Evolutionary conservation across 2,113 vertebrate genomes (phyloP), one percentile per base, ranked within the genome.

Genomic region (Delphinus delphis): DNA sequence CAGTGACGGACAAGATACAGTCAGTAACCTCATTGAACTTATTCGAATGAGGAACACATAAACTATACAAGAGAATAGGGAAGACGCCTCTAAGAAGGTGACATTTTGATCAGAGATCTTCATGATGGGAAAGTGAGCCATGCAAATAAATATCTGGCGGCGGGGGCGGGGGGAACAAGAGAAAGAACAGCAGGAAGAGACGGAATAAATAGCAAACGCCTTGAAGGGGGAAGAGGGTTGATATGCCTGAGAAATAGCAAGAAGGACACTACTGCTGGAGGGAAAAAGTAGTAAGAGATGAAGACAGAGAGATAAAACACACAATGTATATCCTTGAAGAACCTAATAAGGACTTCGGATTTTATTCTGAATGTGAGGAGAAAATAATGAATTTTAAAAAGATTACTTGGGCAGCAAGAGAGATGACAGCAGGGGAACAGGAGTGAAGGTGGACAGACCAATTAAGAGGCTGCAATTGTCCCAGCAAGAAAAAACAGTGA

Each of bases 291-390:
- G 15, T 50, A 38, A 74, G 76, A 93, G 58, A 62, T 17, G 36
- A 36, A 9, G 38, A 87, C 15, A 68, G 33, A 85, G 14, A 88
- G 71, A n/a, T 4, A 38, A 25, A 28, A 77, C 14, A 76, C 5
- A 68, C 18, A 15, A 31, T 33, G 13, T 67, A 26, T 44, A 89
- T 36, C 90, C 44, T 36, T 67, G 58, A 95, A 97, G 74, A 76
- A 21, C 25, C 38, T n/a, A 38, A 76, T 25, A 55, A n/a, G 21
- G 31, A 79, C 38, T 88, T 58, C 58, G 18, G 18, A 18, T 82
- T 97, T 98, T 85, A 84, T 62, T 93, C 47, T 95, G n/a, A 88
- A 70, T 62, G 8, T 81, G 33, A 96, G 47, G 60, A 88, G 81
- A 93, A 90, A 84, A 55, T 41, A 93, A 1, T 79, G 80, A 90